phyloP scores from a whole-genome alignment of 2,113 vertebrate genomes.

The Loxodonta africana region DNA sequence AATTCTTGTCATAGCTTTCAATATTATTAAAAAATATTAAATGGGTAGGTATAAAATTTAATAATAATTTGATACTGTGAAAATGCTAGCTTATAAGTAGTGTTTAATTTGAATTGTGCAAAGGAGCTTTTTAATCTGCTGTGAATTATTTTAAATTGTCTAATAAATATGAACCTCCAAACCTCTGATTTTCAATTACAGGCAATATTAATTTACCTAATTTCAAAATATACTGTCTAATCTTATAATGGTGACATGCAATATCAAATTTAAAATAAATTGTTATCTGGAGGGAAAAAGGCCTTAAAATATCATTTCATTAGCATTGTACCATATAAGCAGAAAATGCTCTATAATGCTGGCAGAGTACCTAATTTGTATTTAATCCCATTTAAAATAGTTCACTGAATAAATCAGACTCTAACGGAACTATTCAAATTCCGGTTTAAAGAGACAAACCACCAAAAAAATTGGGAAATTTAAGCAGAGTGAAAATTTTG shows the following conservation, averaged over 20 bases:
- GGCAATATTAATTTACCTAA: neutral
- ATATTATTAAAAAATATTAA: too few relatives aligned
- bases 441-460: neutral
- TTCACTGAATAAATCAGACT: neutral
- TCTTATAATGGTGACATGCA: too few relatives aligned
- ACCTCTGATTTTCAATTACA: neutral
- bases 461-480: neutral
- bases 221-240: neutral
- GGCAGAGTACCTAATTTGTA: neutral
- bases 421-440: neutral
- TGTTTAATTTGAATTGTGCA: neutral
- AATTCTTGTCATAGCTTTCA: too few relatives aligned
- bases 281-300: neutral
- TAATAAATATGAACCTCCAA: neutral
- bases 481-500: neutral
- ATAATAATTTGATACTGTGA: neutral
- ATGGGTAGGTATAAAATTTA: rapidly evolving
- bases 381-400: neutral
- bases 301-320: neutral
- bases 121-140: neutral
- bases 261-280: neutral
- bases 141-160: neutral
- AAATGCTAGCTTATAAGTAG: neutral
- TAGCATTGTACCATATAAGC: neutral
- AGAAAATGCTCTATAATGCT: neutral